Percentiles rank a stretch among this genome's conserved stretches.
These are phyloP conservation scores for Oplegnathus fasciatus DNA, from an alignment of 2,113 vertebrate genomes.

Conservation along the genomic window DNA sequence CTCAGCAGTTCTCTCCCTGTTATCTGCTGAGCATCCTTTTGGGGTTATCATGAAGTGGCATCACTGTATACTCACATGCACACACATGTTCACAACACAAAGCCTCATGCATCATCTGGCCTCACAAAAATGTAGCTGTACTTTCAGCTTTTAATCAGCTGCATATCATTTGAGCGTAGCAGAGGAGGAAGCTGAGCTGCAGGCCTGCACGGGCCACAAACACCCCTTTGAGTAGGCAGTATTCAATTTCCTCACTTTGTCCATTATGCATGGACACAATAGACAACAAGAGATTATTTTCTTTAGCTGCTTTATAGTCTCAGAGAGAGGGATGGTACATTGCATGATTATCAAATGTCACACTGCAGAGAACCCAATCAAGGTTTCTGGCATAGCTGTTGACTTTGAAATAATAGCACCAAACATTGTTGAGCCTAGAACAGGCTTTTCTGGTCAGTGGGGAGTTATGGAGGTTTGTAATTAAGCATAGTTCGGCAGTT, in stretches of 20 bases:
- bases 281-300: slow-evolving; percentile 39
- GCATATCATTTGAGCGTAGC: neutral
- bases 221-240: slow-evolving; percentile 18
- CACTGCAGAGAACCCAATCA: neutral
- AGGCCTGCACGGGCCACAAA: neutral
- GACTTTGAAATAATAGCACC: slow-evolving; percentile 8
- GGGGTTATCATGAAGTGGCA: slow-evolving; percentile 33
- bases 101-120: slow-evolving; percentile 21
- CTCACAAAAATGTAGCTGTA: neutral
- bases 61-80: slow-evolving; percentile 1
- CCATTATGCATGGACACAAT: slow-evolving; percentile 46
- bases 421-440: no score
- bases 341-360: slow-evolving; percentile 27
- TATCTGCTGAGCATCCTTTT: slow-evolving; percentile 3
- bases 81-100: slow-evolving; percentile 22
- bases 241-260: slow-evolving; percentile 42
- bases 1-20: slow-evolving; percentile 16
- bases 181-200: neutral
- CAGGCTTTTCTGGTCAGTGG: no score
- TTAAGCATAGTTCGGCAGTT: neutral
- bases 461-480: slow-evolving; percentile 9
- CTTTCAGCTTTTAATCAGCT: slow-evolving; percentile 39
- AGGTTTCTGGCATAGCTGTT: neutral
- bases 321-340: neutral
- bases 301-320: slow-evolving; percentile 26